Percentiles rank a stretch among this genome's conserved stretches.
phyloP scores from a whole-genome alignment of 2,113 vertebrate genomes.

The Malurus alboscapulatus region DNA sequence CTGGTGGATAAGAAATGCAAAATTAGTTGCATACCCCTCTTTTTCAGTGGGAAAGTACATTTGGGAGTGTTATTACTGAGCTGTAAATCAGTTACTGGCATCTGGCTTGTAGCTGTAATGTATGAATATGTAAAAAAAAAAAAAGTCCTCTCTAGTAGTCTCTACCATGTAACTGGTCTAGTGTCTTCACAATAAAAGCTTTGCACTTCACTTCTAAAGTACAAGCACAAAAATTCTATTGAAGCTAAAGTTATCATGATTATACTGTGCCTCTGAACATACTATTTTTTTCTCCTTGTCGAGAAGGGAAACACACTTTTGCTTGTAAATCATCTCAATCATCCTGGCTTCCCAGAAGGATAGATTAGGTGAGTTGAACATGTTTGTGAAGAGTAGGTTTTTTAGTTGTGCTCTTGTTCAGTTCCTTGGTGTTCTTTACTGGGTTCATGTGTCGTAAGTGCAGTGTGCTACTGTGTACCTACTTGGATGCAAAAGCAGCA shows the following conservation, averaged over 20 bases:
- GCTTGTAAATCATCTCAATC: background rate
- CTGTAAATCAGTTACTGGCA: background rate
- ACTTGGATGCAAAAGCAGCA: background rate
- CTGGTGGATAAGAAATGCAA: background rate
- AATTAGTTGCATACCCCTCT: background rate
- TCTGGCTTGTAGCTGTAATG: background rate
- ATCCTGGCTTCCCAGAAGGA: background rate
- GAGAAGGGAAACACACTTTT: background rate
- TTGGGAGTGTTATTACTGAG: background rate
- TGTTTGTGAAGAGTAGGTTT: background rate
- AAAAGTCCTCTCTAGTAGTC: background rate
- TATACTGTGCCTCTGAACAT: background rate
- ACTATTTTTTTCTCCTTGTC: background rate
- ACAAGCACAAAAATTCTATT: background rate
- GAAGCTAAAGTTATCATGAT: background rate
- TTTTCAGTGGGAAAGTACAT: background rate
- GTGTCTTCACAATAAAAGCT: background rate
- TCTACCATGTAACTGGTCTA: background rate
- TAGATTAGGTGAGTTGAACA: background rate
- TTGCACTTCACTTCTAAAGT: background rate
- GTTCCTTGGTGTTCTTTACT: background rate
- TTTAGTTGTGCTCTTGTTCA: background rate
- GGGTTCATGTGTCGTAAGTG: background rate
- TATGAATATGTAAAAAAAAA: background rate
- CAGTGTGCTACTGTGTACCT: background rate